phyloP scores from a whole-genome alignment of 2,113 vertebrate genomes.

The Hippolais icterina region DNA sequence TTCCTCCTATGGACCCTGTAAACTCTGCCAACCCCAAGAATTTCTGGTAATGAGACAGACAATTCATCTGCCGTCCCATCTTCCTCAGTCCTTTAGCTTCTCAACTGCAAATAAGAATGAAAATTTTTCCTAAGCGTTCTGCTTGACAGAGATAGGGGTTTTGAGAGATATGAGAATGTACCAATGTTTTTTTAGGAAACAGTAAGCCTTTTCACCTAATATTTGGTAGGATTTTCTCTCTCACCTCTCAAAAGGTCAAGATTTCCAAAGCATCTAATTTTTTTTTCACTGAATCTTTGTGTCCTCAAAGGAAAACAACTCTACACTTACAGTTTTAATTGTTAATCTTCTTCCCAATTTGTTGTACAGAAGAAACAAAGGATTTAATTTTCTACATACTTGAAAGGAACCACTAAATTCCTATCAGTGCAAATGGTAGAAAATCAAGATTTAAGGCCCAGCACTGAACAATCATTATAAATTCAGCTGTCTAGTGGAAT shows the following conservation, averaged over 20 bases:
- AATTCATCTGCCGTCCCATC: background rate
- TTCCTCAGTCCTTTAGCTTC: background rate
- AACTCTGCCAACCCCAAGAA: background rate
- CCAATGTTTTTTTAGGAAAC: background rate
- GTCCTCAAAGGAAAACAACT: background rate
- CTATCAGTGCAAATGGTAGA: background rate
- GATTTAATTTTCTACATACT: background rate
- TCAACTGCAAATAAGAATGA: background rate
- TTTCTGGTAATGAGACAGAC: background rate
- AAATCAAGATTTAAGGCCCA: background rate
- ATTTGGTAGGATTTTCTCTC: background rate
- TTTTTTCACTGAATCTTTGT: background rate
- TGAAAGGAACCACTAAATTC: background rate
- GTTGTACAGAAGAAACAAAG: background rate
- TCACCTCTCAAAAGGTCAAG: background rate
- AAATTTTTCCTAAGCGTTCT: background rate
- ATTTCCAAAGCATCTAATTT: background rate
- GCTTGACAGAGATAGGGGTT: background rate
- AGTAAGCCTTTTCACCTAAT: background rate
- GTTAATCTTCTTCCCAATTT: background rate
- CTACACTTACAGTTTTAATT: background rate
- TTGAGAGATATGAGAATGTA: background rate
- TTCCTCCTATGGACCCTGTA: background rate
- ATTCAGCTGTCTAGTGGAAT: background rate
- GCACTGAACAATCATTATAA: background rate